phyloP scores from a whole-genome alignment of 2,888 invertebrate genomes.

The Lamproptera curius region DNA sequence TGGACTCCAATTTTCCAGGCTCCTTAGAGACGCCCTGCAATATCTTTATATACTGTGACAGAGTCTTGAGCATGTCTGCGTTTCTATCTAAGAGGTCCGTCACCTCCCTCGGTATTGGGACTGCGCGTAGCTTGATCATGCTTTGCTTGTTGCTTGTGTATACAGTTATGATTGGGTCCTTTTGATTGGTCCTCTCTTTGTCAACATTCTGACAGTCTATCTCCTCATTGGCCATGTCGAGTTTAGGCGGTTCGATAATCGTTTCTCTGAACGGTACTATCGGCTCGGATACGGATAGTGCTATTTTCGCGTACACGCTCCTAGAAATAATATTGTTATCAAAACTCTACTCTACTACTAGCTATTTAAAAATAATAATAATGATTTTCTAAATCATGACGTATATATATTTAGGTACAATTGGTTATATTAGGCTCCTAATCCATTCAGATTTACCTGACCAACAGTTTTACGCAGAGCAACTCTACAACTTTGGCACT shows the following conservation, averaged over 20 bases:
- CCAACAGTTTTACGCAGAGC: too few relatives aligned
- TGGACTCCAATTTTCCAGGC: constrained; percentile 47
- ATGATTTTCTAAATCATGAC: not conserved
- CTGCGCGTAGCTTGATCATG: constrained; percentile 84
- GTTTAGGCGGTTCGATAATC: constrained; percentile 86
- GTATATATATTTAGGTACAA: too few relatives aligned
- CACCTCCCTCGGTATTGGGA: constrained; percentile 85
- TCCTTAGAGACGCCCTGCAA: constrained; percentile 53
- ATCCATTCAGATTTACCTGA: too few relatives aligned
- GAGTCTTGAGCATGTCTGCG: constrained; percentile 82
- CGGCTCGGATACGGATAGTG: constrained; percentile 94
- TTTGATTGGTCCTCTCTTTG: constrained; percentile 60
- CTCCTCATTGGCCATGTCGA: constrained; percentile 91
- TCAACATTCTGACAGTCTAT: constrained; percentile 81
- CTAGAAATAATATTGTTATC: constrained; percentile 37
- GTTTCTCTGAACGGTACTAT: constrained; percentile 98
- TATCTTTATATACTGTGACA: constrained; percentile 72
- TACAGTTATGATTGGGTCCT: constrained; percentile 76
- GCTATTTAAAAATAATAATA: not conserved
- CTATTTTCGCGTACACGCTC: constrained; percentile 88
- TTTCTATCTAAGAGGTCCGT: constrained; percentile 85
- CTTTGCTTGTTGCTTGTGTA: constrained; percentile 85
- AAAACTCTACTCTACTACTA: too few relatives aligned
- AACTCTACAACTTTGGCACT: too few relatives aligned
- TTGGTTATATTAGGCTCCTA: too few relatives aligned